Conservation (phyloP, 1,140 invertebrate species). For the Caenorhabditis briggsae region DNA sequence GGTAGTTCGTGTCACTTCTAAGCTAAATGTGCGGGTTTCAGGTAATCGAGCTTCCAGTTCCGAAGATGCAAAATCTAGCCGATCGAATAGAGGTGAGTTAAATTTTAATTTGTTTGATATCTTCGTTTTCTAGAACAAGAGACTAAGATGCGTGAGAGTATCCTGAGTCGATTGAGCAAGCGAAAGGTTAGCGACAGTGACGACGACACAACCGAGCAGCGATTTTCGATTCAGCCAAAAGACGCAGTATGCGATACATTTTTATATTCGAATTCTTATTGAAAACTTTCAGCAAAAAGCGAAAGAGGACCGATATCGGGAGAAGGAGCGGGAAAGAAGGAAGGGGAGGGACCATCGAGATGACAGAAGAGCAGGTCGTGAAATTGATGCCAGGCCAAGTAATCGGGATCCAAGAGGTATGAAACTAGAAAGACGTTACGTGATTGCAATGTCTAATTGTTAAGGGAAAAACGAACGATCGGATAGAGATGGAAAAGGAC, state of each 20-base stretch:
- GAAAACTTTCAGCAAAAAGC: slow-evolving; percentile 6
- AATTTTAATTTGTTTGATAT: background rate
- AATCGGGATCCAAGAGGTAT: background rate
- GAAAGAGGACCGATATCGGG: slow-evolving; percentile 40
- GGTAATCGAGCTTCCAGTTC: slow-evolving; percentile 24
- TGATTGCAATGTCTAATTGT: background rate
- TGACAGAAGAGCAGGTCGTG: background rate
- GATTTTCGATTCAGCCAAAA: slow-evolving; percentile 54
- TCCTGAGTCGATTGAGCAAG: slow-evolving; percentile 8
- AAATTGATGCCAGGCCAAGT: slow-evolving; percentile 1
- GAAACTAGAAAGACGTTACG: background rate
- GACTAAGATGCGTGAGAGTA: slow-evolving; percentile 37
- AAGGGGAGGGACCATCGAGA: background rate
- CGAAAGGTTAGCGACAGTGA: slow-evolving; percentile 25
- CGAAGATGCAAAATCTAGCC: background rate
- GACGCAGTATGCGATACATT: slow-evolving; percentile 24
- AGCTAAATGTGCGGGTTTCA: background rate
- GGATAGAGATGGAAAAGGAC: background rate
- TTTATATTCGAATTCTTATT: background rate
- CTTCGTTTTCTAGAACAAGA: background rate
- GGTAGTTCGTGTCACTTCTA: background rate
- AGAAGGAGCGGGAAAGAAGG: slow-evolving; percentile 25
- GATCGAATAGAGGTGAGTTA: background rate
- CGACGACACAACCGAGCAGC: slow-evolving; percentile 41
- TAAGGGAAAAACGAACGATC: background rate